Evolutionary conservation across 2,888 invertebrate genomes (phyloP), one percentile per base, ranked within the genome.

Genomic region (Abscondita cerata): DNA sequence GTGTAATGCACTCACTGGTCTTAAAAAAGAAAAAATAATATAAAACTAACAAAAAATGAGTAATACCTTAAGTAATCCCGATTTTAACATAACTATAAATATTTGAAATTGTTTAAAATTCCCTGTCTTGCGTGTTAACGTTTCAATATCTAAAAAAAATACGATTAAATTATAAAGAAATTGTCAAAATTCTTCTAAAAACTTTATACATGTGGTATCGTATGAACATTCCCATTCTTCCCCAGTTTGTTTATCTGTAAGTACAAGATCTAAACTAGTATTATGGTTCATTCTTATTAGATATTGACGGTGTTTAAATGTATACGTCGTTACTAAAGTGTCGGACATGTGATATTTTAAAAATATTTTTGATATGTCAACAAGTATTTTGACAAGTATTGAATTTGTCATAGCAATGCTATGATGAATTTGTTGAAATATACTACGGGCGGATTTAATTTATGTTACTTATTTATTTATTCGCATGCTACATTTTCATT

Each of bases 161-260:
- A 44, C n/a, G 16, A 40, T 13, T 13, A 2, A 18, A 11, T 8
- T 31, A 19, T 19, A 11, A 3, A 11, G 33, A 9, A 48, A 25
- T 1, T 13, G 8, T 12, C 12, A 20, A 25, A 20, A 13, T 15
- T 41, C 5, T 25, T 19, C 2, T 48, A 48, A 12, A 38, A 9
- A 38, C n/a, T 2, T n/a, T 25, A 1, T 76, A 83, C 84, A 83
- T 65, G 82, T 77, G 15, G 80, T 77, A 67, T 84, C 84, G 63
- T 83, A 84, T 52, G 79, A 79, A 54, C 84, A 83, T 67, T 81
- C 82, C 84, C 84, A 85, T 75, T 83, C 82, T 74, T 85, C 84
- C 5, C 81, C 81, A 12, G 83, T 81, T 71, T 79, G 79, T 76
- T 84, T 84, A 67, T 85, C 83, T 15, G 82, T 82, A 46, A 84